A percentile compares a stretch with the other conserved stretches of the same genome.
These are phyloP conservation scores for Zhuqinia jingwanae DNA, from an alignment of 2,888 invertebrate genomes.

Conservation along the genomic window DNA sequence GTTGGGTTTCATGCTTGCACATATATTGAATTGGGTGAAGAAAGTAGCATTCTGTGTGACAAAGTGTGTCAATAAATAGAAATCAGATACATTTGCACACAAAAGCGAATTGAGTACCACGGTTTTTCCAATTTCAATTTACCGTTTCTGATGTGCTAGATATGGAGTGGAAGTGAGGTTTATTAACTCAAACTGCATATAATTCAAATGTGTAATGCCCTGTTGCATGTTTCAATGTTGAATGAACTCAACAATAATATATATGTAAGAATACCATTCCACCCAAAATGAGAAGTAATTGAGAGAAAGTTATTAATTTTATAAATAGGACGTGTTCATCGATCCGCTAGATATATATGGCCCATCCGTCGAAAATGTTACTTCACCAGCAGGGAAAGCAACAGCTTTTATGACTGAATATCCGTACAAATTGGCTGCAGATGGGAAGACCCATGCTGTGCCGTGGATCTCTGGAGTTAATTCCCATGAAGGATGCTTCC, in stretches of 20 bases:
- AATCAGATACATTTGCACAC: no score
- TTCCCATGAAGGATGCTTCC: slow-evolving; percentile 69
- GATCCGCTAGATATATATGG: slow-evolving; percentile 65
- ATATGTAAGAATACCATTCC: no score
- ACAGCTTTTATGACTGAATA: slow-evolving; percentile 67
- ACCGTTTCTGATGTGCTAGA: no score
- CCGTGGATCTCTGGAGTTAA: slow-evolving; percentile 72
- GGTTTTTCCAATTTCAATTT: no score
- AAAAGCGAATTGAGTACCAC: no score
- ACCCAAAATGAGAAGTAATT: background rate
- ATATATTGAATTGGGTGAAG: no score
- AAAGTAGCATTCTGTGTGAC: no score
- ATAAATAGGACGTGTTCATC: slow-evolving; percentile 64
- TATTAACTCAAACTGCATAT: background rate
- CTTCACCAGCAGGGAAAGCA: slow-evolving; percentile 26
- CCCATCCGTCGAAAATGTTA: slow-evolving; percentile 70
- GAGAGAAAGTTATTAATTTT: slow-evolving; percentile 30
- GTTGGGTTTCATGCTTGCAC: background rate
- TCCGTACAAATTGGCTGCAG: slow-evolving; percentile 61
- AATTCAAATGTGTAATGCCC: background rate
- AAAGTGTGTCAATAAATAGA: no score
- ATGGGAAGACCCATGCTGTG: slow-evolving; percentile 62
- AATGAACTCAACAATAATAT: no score
- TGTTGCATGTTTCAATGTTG: background rate
- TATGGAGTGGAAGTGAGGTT: background rate